Percentiles rank a stretch among this genome's conserved stretches.
phyloP scores from a whole-genome alignment of 2,888 invertebrate species.

The Pterostichus niger region DNA sequence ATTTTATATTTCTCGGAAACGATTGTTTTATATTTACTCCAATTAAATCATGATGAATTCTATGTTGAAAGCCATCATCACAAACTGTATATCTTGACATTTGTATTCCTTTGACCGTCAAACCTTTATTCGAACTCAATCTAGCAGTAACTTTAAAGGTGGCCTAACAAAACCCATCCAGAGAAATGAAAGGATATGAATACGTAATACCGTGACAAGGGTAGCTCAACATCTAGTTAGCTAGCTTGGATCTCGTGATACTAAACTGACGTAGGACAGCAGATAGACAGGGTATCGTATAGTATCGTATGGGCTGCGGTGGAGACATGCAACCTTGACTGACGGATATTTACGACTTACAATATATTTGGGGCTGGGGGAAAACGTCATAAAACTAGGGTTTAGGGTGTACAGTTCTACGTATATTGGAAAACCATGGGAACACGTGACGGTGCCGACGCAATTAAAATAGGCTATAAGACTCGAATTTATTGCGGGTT shows the following conservation, averaged over 20 bases:
- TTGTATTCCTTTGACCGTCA: conserved; percentile 39
- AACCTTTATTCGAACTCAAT: conserved; percentile 24
- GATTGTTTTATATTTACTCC: conserved; percentile 6
- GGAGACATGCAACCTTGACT: conserved; percentile 52
- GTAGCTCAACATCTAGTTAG: conserved; percentile 44
- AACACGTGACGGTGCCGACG: conserved; percentile 32
- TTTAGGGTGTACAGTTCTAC: conserved; percentile 10
- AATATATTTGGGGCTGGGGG: conserved; percentile 23
- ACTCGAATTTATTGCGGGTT: conserved; percentile 24
- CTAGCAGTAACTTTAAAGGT: conserved; percentile 29
- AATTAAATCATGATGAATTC: conserved; percentile 27
- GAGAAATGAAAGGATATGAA: conserved; percentile 46
- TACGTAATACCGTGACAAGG: conserved; percentile 43
- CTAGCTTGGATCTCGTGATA: conserved; percentile 38
- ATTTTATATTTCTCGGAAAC: background rate
- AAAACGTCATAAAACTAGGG: conserved; percentile 50
- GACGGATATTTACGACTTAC: conserved; percentile 55
- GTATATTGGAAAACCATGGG: conserved; percentile 49
- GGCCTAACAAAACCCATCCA: conserved; percentile 23
- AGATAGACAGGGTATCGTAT: background rate
- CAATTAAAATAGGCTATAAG: conserved; percentile 30
- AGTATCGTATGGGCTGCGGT: background rate
- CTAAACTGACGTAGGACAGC: conserved; percentile 19
- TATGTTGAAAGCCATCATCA: conserved; percentile 12
- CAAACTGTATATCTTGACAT: conserved; percentile 28